phyloP scores from a whole-genome alignment of 2,797 vertebrate species.

The Smutsia temminckii region DNA sequence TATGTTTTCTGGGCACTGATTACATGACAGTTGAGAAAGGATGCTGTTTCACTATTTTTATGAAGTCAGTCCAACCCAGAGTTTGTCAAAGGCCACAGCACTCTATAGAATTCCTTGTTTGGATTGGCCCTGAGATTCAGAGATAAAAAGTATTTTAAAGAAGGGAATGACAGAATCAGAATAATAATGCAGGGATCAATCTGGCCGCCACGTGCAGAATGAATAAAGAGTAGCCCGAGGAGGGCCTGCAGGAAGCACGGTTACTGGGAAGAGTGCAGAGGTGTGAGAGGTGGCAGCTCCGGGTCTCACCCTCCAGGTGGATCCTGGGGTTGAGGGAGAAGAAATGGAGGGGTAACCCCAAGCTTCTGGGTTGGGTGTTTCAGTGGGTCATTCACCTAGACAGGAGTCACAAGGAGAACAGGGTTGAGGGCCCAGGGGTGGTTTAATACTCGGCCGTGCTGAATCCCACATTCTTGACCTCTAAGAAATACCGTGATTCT shows the following conservation, averaged over 20 bases:
- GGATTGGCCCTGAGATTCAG: not conserved
- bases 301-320: not conserved
- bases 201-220: not conserved
- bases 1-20: not conserved
- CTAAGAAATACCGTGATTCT: slow-evolving; percentile 38
- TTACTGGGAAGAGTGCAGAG: not conserved
- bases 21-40: not conserved
- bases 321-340: not conserved
- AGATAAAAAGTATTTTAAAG: not conserved
- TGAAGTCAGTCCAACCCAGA: not conserved
- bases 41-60: not conserved
- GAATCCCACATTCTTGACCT: not conserved
- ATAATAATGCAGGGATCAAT: not conserved
- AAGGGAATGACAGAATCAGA: not conserved
- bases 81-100: not conserved
- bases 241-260: not conserved
- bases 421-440: not conserved
- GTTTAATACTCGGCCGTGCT: not conserved
- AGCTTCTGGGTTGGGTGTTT: not conserved
- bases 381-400: not conserved
- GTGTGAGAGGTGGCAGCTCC: not conserved
- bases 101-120: not conserved
- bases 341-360: not conserved
- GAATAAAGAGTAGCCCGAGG: not conserved
- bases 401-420: not conserved